A percentile compares a stretch with the other conserved stretches of the same genome.
These are phyloP conservation scores for Tychaedon coryphoeus DNA, from an alignment of 2,113 vertebrate species.

Conservation along the genomic window DNA sequence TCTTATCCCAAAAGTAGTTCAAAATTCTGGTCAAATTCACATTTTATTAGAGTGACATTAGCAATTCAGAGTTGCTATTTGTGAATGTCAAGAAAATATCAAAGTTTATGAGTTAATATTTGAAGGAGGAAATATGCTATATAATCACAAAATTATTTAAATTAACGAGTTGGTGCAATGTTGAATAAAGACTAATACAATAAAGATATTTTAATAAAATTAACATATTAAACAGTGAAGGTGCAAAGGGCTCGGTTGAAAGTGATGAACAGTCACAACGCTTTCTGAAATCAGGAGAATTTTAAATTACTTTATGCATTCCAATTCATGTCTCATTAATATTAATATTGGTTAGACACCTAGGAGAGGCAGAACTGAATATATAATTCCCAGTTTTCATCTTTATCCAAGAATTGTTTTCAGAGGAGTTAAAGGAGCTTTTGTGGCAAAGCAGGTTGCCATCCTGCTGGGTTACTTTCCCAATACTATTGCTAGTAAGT, in stretches of 20 bases:
- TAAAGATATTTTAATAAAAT: slow-evolving; percentile 32
- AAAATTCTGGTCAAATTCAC: not conserved
- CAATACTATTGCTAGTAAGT: not conserved
- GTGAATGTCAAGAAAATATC: not conserved
- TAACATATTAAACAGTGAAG: not conserved
- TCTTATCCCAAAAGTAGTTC: not conserved
- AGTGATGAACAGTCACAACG: not conserved
- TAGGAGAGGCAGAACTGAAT: not conserved
- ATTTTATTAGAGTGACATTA: not conserved
- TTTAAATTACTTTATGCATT: not conserved
- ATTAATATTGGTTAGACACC: not conserved
- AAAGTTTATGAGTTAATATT: not conserved
- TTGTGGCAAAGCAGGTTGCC: not conserved
- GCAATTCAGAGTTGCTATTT: not conserved
- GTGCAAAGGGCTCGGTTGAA: not conserved
- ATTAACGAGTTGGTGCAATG: not conserved
- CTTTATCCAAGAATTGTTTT: not conserved
- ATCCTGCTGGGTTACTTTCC: not conserved
- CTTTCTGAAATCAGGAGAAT: not conserved
- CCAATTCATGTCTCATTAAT: not conserved
- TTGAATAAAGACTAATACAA: not conserved
- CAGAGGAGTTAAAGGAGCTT: not conserved
- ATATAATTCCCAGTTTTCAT: not conserved
- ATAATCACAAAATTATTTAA: not conserved
- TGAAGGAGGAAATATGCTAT: not conserved